Conservation (phyloP, 2,113 vertebrate genomes). For the Daubentonia madagascariensis region DNA sequence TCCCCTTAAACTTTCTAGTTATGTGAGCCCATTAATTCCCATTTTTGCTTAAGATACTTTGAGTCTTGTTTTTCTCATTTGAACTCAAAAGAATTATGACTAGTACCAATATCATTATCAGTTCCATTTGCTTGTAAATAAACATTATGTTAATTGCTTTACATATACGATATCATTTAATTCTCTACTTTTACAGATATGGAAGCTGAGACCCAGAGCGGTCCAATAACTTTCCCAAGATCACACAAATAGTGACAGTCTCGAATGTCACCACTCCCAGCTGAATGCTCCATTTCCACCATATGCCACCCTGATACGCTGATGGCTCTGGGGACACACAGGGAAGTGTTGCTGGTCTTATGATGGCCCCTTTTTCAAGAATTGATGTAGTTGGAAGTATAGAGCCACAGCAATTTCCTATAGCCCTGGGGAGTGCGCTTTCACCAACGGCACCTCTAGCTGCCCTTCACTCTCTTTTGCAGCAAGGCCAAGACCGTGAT, state of each 20-base stretch:
- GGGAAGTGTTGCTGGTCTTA: neutral
- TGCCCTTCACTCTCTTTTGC: neutral
- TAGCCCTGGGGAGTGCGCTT: neutral
- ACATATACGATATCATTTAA: neutral
- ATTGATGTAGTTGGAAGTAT: neutral
- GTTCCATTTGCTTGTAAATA: neutral
- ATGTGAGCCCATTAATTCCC: neutral
- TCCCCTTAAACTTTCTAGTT: neutral
- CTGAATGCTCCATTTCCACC: neutral
- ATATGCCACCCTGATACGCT: neutral
- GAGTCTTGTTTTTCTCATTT: neutral
- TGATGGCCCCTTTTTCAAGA: neutral
- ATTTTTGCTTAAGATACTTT: neutral
- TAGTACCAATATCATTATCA: neutral
- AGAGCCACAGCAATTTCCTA: neutral
- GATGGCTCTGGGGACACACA: rapidly evolving
- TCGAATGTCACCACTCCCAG: neutral
- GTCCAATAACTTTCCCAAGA: neutral
- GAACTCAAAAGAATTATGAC: neutral
- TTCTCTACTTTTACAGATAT: neutral
- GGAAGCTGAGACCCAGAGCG: neutral
- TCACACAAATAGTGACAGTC: neutral
- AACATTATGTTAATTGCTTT: neutral
- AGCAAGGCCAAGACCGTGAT: neutral
- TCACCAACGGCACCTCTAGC: neutral